Evolutionary conservation across 2,888 invertebrate species (phyloP), one percentile per base, ranked within the genome.

Genomic region (Tenthredo mesomela): DNA sequence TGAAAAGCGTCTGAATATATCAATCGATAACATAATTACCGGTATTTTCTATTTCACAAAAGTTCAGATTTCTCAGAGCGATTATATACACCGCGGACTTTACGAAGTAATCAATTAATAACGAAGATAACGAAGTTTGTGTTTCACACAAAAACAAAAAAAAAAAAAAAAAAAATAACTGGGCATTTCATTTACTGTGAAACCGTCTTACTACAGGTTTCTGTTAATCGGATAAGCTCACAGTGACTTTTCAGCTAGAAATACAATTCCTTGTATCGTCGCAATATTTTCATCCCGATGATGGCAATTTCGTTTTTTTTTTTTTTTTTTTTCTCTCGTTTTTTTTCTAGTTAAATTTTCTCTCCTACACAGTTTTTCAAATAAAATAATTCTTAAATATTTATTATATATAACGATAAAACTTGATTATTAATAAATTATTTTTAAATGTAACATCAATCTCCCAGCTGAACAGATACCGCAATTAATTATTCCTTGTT

Each of bases 51-150:
- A 37, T 70, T 70, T n/a, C 6, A 70, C 1, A 37, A 70, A 37
- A 33, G 4, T 37, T 37, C 70, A 37, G 37, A 70, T 70, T 70
- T 70, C 70, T 70, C 29, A 15, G 70, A 70, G 70, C 37, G 70
- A 70, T 70, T 70, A 18, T 33, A 18, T 6, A 18, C 18, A 33
- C 67, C 15, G 5, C 12, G 12, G 29, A 18, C 33, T 33, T 37
- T 70, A 70, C 70, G 70, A 70, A 37, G 70, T 18, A 37, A 37
- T 70, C 37, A 37, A 70, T 70, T 7, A 33, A 9, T 70, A n/a
- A n/a, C 18, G 18, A 37, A 37, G 18, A 37, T 37, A 6, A 37
- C 18, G 5, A 25, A 33, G 9, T 37, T 70, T 7, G 6, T 70
- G n/a, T 70, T 18, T 12, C n/a, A n/a, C n/a, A n/a, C n/a, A n/a